Evolutionary conservation across 2,797 vertebrate species (phyloP).

Genomic region (Mus caroli): DNA sequence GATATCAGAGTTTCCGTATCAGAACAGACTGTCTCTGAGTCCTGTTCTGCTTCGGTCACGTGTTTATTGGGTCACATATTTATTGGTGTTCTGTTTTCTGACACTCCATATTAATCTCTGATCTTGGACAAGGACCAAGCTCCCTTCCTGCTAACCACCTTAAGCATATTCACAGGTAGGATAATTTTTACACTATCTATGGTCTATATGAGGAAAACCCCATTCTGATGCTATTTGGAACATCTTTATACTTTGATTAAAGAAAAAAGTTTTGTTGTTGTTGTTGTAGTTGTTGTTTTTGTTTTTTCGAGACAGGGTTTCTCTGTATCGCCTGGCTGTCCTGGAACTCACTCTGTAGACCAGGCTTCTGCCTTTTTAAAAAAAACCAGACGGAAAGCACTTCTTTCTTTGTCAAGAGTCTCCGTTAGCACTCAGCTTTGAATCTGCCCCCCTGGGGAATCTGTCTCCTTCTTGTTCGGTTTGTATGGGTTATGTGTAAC

Average conservation of each 20-base stretch:
- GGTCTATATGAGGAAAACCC: neutral
- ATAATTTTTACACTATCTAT: neutral
- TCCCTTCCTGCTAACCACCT: neutral
- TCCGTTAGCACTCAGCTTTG: fast-evolving
- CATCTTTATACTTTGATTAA: neutral
- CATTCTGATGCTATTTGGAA: fast-evolving
- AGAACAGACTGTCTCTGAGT: neutral
- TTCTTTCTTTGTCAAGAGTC: fast-evolving
- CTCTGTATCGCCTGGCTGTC: too few relatives aligned
- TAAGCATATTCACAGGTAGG: neutral
- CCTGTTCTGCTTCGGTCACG: fast-evolving
- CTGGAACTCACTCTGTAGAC: too few relatives aligned
- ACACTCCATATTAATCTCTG: neutral
- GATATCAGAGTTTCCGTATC: neutral
- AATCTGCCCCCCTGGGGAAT: neutral
- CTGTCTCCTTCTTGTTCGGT: fast-evolving
- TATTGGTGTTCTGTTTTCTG: neutral
- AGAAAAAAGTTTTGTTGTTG: neutral
- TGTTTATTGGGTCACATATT: neutral
- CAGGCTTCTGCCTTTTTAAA: too few relatives aligned
- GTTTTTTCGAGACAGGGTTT: too few relatives aligned
- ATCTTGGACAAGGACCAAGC: neutral
- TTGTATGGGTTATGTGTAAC: fast-evolving
- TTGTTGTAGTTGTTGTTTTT: too few relatives aligned
- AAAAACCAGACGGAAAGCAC: fast-evolving